Evolutionary conservation across 2,113 vertebrate species (phyloP).

Genomic region (Nannobrachium achirus): DNA sequence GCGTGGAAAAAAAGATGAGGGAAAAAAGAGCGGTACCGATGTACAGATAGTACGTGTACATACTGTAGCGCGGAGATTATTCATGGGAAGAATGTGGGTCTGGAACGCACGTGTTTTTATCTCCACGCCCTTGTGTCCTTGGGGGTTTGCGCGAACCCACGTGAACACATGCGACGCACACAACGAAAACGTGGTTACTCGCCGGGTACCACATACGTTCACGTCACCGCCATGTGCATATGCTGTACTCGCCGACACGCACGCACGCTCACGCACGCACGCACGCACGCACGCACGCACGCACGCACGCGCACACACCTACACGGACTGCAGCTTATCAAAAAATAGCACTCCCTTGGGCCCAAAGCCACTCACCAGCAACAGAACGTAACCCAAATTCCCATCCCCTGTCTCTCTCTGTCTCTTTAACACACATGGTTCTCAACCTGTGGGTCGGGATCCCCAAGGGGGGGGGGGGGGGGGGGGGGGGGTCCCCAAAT

Average conservation of each 20-base stretch:
- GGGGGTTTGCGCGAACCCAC: conserved; percentile 19
- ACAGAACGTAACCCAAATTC: conserved; percentile 69
- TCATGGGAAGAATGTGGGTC: conserved; percentile 37
- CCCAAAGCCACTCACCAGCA: conserved; percentile 40
- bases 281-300: conserved; percentile 6
- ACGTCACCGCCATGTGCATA: conserved; percentile 28
- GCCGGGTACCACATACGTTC: no score
- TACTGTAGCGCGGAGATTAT: conserved; percentile 64
- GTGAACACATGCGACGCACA: conserved; percentile 26
- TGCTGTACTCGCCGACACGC: conserved; percentile 54
- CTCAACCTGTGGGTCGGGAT: no score
- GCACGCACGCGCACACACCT: neutral
- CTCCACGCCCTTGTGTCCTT: conserved; percentile 63
- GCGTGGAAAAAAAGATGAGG: conserved; percentile 14
- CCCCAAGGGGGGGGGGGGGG: no score
- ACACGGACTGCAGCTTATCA: conserved; percentile 50
- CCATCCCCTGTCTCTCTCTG: conserved; percentile 16
- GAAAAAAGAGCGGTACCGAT: conserved; percentile 37
- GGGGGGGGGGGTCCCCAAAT: no score
- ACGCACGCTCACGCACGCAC: conserved; percentile 2
- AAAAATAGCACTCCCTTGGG: conserved; percentile 62
- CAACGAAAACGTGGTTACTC: conserved; percentile 26
- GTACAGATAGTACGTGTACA: conserved; percentile 55
- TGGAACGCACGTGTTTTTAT: conserved; percentile 56
- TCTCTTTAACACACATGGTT: neutral